Percentiles rank a stretch among this genome's conserved stretches.
Conservation (phyloP, 1,140 invertebrate genomes). For the Meloidogyne chitwoodi region DNA sequence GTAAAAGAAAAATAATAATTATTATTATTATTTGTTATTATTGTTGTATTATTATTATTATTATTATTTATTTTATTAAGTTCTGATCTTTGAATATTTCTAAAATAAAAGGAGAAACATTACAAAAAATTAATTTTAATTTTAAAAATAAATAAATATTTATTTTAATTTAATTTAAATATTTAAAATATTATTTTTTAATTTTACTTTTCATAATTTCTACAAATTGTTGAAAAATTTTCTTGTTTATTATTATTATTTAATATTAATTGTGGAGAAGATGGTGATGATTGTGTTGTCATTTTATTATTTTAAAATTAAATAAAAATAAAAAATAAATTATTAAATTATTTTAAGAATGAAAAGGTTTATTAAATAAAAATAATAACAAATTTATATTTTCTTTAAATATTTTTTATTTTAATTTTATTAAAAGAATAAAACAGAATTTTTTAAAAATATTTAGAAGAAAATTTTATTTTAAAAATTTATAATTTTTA, state of each 20-base stretch:
- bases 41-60: not conserved
- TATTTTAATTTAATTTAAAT: not conserved
- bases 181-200: not conserved
- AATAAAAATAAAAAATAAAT: not conserved
- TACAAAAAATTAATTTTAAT: no score
- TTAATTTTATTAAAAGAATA: no score
- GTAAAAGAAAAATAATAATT: not conserved
- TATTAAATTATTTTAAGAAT: no score
- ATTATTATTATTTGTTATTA: not conserved
- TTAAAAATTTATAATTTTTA: no score
- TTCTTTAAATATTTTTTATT: no score
- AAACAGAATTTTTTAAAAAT: no score
- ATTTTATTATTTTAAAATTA: not conserved
- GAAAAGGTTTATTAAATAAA: no score
- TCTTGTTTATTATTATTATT: not conserved
- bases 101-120: no score
- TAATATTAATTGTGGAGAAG: not conserved
- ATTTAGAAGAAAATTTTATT: no score
- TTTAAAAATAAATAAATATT: not conserved
- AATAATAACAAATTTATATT: no score
- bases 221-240: slow-evolving; percentile 13
- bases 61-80: slow-evolving; percentile 40
- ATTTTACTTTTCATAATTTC: slow-evolving; percentile 7
- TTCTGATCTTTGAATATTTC: slow-evolving; percentile 36
- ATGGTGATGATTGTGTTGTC: not conserved